Conservation (phyloP, 2,888 invertebrate genomes). For the Nephrocerus scutellatus region DNA sequence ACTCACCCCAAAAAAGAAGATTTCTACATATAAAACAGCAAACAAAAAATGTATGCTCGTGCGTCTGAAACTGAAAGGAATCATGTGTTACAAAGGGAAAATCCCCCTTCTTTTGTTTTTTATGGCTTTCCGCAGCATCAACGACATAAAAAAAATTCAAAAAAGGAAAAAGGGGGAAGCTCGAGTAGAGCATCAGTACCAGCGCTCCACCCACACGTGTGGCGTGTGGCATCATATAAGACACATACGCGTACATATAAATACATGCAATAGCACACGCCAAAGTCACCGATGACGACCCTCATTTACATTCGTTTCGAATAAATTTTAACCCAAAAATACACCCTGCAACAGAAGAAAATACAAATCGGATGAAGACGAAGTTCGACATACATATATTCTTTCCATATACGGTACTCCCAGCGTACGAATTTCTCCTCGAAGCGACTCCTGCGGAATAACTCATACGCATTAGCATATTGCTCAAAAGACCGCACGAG, state of each 20-base stretch:
- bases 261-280: conserved; percentile 1
- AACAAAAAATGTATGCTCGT: conserved; percentile 6
- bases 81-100: conserved; percentile 17
- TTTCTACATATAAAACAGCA: background rate
- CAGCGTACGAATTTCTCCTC: no score
- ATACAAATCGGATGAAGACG: no score
- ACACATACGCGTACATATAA: background rate
- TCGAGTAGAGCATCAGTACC: background rate
- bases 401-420: no score
- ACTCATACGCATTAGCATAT: no score
- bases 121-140: conserved; percentile 1
- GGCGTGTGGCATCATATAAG: background rate
- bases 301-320: conserved; percentile 16
- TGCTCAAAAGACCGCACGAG: no score
- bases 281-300: conserved; percentile 8
- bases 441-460: no score
- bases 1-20: no score
- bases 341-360: no score
- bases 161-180: conserved; percentile 7
- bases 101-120: no score
- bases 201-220: conserved; percentile 10
- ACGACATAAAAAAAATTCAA: conserved; percentile 6
- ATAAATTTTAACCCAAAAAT: conserved; percentile 20
- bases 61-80: conserved; percentile 10
- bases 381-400: no score